Evolutionary conservation across 2,888 invertebrate species (phyloP).

Genomic region (Petrolisthes cinctipes): DNA sequence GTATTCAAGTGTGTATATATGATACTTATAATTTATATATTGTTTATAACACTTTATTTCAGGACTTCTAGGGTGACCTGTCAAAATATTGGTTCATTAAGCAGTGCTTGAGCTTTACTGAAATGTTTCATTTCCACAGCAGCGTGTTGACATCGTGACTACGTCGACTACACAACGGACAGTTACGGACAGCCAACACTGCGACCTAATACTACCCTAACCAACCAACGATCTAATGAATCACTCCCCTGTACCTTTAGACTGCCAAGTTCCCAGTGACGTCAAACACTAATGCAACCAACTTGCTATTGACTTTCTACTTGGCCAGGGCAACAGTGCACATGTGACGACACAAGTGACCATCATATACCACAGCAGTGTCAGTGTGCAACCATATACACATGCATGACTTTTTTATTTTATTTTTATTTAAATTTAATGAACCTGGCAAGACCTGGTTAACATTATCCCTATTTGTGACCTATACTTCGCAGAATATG

Average conservation of each 20-base stretch:
- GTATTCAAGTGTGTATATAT: too few relatives aligned
- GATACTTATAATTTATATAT: too few relatives aligned
- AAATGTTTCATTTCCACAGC: constrained; percentile 59
- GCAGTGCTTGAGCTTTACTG: constrained; percentile 13
- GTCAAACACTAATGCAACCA: constrained; percentile 37
- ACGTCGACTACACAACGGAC: constrained; percentile 58
- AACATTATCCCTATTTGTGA: too few relatives aligned
- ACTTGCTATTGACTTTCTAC: constrained; percentile 27
- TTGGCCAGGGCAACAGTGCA: constrained; percentile 29
- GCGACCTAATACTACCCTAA: constrained; percentile 61
- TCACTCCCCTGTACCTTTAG: constrained; percentile 53
- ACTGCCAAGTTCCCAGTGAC: constrained; percentile 56
- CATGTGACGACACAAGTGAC: constrained; percentile 48
- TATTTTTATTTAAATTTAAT: background rate
- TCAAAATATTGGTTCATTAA: too few relatives aligned
- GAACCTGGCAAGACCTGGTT: too few relatives aligned
- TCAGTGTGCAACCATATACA: constrained; percentile 22
- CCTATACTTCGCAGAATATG: too few relatives aligned
- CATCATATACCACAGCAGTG: constrained; percentile 16
- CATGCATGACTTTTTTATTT: constrained; percentile 33
- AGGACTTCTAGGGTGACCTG: too few relatives aligned
- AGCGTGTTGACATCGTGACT: constrained; percentile 60
- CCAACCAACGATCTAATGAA: constrained; percentile 53
- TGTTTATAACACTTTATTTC: too few relatives aligned
- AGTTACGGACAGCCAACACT: constrained; percentile 62